Evolutionary conservation across 2,888 invertebrate genomes (phyloP).

Genomic region (Cephus rjabovi): DNA sequence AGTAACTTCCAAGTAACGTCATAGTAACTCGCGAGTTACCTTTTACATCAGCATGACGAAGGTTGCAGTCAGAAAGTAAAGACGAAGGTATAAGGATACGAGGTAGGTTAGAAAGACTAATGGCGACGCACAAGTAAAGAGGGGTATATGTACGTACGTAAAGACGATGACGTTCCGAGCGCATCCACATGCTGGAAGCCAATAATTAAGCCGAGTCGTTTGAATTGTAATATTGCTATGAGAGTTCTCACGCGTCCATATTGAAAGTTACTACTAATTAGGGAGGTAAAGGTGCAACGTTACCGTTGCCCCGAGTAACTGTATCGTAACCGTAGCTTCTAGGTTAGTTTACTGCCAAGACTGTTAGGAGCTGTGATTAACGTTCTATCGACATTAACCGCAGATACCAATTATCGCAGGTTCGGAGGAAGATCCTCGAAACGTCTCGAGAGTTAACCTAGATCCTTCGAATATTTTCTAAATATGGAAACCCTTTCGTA

Average conservation of each 20-base stretch:
- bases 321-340: neutral
- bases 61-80: neutral
- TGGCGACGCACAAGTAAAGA: neutral
- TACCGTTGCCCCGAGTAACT: neutral
- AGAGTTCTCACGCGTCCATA: neutral
- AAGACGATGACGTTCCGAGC: neutral
- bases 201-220: neutral
- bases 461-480: neutral
- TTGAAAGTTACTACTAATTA: neutral
- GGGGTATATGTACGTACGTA: neutral
- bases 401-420: neutral
- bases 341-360: neutral
- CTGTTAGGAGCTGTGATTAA: neutral
- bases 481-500: neutral
- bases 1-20: neutral
- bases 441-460: neutral
- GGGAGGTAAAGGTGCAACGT: neutral
- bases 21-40: neutral
- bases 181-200: neutral
- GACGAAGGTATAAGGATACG: neutral
- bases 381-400: neutral
- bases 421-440: neutral
- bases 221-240: neutral
- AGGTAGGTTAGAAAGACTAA: neutral
- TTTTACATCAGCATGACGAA: neutral